phyloP scores from a whole-genome alignment of 2,888 invertebrate genomes.

The Thymelicus lineola region DNA sequence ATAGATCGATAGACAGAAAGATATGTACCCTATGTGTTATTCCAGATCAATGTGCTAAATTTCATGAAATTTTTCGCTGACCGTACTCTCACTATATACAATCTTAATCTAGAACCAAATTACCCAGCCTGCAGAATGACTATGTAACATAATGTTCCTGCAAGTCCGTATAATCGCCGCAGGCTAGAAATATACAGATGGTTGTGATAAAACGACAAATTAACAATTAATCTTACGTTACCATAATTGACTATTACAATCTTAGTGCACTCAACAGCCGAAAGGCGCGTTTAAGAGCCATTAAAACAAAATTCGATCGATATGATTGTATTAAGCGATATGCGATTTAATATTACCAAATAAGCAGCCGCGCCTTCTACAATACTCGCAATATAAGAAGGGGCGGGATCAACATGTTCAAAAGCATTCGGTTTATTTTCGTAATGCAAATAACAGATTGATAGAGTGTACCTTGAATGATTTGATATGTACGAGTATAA shows the following conservation, averaged over 20 bases:
- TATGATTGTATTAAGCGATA: slow-evolving; percentile 3
- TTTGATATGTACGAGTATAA: too few species aligned
- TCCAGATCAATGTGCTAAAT: too few species aligned
- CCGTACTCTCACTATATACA: neutral
- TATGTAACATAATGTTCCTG: neutral
- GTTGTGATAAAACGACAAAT: neutral
- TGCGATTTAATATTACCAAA: slow-evolving; percentile 4
- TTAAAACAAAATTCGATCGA: slow-evolving; percentile 4
- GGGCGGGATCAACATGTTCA: neutral
- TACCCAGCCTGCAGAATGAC: neutral
- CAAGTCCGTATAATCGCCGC: too few species aligned
- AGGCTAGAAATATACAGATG: neutral
- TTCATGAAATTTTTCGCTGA: neutral
- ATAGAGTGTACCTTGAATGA: too few species aligned
- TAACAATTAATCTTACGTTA: neutral
- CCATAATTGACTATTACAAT: neutral
- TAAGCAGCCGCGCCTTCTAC: slow-evolving; percentile 5
- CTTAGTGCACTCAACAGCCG: neutral
- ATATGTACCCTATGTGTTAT: too few species aligned
- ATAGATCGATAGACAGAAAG: too few species aligned
- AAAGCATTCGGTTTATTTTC: too few species aligned
- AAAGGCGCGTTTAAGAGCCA: neutral
- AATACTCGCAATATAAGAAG: neutral
- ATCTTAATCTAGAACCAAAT: neutral
- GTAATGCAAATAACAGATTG: too few species aligned